Percentiles rank a stretch among this genome's conserved stretches.
Evolutionary conservation across 2,797 vertebrate species (phyloP).

Genomic region (Arremon brunneinucha): DNA sequence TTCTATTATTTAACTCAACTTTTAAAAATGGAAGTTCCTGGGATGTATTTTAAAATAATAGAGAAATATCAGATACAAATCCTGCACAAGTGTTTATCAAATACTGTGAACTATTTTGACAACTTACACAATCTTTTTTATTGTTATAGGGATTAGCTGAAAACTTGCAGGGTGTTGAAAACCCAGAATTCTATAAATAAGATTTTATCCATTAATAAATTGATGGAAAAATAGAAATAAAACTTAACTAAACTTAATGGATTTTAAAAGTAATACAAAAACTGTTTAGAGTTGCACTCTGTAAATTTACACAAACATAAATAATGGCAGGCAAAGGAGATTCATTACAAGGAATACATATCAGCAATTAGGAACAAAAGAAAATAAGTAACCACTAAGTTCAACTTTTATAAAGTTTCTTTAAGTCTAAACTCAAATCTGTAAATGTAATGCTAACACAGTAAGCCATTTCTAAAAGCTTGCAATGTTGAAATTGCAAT

Average conservation of each 20-base stretch:
- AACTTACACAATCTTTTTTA: neutral
- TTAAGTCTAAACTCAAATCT: slow-evolving; percentile 74
- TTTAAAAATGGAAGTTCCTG: neutral
- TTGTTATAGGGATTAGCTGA: neutral
- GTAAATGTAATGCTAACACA: slow-evolving; percentile 76
- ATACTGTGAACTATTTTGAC: neutral
- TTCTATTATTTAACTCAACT: neutral
- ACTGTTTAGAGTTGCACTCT: slow-evolving; percentile 59
- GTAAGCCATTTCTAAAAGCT: slow-evolving; percentile 31
- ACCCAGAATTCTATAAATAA: neutral
- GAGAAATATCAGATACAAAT: neutral
- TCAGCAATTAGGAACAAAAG: slow-evolving; percentile 80
- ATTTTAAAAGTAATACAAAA: slow-evolving; percentile 71
- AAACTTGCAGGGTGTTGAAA: neutral
- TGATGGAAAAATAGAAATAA: neutral
- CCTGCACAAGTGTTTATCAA: neutral
- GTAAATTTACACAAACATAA: slow-evolving; percentile 77
- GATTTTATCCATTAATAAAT: neutral
- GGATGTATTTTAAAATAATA: neutral
- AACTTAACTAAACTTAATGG: neutral
- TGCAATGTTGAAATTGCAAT: neutral
- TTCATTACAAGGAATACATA: slow-evolving; percentile 82
- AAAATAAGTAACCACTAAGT: slow-evolving; percentile 71
- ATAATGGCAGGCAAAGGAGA: slow-evolving; percentile 74
- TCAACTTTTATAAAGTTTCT: slow-evolving; percentile 84